Conservation (phyloP, 2,113 vertebrate species). For the Madoqua kirkii region DNA sequence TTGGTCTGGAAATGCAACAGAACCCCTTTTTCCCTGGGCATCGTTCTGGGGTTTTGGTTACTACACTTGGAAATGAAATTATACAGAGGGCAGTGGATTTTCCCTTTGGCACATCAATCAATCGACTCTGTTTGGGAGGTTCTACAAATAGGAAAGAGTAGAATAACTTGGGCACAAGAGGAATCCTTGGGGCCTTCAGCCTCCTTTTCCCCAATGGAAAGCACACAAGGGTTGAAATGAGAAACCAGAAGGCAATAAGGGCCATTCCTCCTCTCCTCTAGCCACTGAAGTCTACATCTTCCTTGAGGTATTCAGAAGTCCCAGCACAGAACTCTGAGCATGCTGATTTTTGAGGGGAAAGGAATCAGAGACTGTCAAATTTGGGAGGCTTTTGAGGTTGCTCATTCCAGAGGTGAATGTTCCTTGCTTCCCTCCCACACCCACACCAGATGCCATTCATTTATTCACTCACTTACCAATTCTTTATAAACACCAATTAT, state of each 20-base stretch:
- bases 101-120: background rate
- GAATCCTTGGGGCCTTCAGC: background rate
- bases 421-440: background rate
- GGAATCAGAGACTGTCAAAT: background rate
- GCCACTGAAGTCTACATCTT: background rate
- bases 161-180: background rate
- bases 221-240: background rate
- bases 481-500: background rate
- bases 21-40: background rate
- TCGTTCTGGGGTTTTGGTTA: background rate
- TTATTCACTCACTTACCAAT: background rate
- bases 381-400: background rate
- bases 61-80: slow-evolving; percentile 9
- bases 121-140: background rate
- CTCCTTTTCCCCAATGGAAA: background rate
- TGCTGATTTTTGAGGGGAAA: background rate
- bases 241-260: background rate
- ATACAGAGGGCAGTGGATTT: background rate
- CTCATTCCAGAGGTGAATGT: background rate
- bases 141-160: background rate
- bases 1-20: background rate
- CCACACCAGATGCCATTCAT: background rate
- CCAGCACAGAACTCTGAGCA: background rate
- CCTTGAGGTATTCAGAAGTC: background rate
- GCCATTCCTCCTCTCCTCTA: background rate